Evolutionary conservation across 2,888 invertebrate species (phyloP).

Genomic region (Phortica magna): DNA sequence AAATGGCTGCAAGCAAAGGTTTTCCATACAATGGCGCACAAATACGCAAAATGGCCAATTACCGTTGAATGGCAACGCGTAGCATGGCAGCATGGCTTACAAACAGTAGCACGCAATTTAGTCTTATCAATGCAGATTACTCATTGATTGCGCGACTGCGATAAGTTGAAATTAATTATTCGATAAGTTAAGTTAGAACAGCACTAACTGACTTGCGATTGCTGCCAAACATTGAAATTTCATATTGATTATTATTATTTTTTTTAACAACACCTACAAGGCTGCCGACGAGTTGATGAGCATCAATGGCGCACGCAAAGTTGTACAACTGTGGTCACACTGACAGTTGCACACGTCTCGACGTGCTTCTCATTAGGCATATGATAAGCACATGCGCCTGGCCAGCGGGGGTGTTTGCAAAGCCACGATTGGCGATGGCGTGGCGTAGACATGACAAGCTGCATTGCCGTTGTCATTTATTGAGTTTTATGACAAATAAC

Average conservation of each 20-base stretch:
- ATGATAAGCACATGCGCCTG: neutral
- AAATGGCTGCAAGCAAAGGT: constrained; percentile 48
- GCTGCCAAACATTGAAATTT: neutral
- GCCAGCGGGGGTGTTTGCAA: constrained; percentile 16
- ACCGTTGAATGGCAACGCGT: constrained; percentile 40
- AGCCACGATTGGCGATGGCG: neutral
- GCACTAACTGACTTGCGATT: too few relatives aligned
- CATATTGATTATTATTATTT: neutral
- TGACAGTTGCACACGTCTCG: constrained; percentile 54
- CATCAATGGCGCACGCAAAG: neutral
- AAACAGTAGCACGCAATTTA: constrained; percentile 55
- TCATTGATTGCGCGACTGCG: constrained; percentile 41
- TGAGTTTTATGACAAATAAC: constrained; percentile 62
- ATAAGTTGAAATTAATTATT: constrained; percentile 38
- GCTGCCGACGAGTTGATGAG: neutral
- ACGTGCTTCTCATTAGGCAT: constrained; percentile 15
- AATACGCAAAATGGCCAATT: constrained; percentile 18
- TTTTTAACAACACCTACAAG: constrained; percentile 11
- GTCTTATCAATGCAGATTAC: constrained; percentile 53
- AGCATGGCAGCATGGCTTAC: constrained; percentile 27
- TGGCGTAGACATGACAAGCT: neutral
- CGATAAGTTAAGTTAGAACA: neutral
- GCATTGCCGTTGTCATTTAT: constrained; percentile 51
- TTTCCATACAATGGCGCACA: constrained; percentile 44
- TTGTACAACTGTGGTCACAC: constrained; percentile 53